Evolutionary conservation across 2,888 invertebrate species (phyloP).

Genomic region (Pristionchus maxplancki): DNA sequence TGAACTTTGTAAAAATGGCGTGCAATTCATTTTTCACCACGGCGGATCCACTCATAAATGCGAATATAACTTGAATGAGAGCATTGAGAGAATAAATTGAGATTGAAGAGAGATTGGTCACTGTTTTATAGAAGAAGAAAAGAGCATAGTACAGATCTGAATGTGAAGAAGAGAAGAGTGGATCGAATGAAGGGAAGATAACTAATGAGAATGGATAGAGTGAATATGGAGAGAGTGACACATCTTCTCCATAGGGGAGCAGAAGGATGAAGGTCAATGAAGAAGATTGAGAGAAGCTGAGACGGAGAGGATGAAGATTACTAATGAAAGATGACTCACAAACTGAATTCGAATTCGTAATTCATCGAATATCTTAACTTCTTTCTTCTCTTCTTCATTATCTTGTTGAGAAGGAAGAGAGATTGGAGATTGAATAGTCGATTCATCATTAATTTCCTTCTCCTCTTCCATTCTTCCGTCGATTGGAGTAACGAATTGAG

Average conservation of each 20-base stretch:
- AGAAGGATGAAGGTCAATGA: background rate
- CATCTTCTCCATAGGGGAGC: conserved; percentile 23
- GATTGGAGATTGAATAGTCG: background rate
- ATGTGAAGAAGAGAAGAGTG: background rate
- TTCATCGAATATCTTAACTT: conserved; percentile 5
- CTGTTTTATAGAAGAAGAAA: conserved; percentile 10
- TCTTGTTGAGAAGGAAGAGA: background rate
- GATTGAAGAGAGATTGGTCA: background rate
- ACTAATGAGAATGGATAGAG: background rate
- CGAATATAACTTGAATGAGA: conserved; percentile 14
- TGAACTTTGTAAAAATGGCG: too few species aligned
- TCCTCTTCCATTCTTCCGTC: background rate
- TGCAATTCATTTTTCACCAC: background rate
- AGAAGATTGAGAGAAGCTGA: conserved; percentile 1
- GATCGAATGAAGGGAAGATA: background rate
- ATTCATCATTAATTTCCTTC: background rate
- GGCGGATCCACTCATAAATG: background rate
- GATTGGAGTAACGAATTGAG: background rate
- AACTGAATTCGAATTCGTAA: conserved; percentile 8
- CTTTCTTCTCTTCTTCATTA: background rate
- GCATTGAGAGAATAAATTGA: conserved; percentile 17
- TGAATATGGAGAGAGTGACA: background rate
- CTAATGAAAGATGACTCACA: background rate
- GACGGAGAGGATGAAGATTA: background rate
- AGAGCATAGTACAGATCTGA: conserved; percentile 30